These are phyloP conservation scores for Scalopus aquaticus DNA, from an alignment of 2,113 vertebrate species.

Conservation along the genomic window DNA sequence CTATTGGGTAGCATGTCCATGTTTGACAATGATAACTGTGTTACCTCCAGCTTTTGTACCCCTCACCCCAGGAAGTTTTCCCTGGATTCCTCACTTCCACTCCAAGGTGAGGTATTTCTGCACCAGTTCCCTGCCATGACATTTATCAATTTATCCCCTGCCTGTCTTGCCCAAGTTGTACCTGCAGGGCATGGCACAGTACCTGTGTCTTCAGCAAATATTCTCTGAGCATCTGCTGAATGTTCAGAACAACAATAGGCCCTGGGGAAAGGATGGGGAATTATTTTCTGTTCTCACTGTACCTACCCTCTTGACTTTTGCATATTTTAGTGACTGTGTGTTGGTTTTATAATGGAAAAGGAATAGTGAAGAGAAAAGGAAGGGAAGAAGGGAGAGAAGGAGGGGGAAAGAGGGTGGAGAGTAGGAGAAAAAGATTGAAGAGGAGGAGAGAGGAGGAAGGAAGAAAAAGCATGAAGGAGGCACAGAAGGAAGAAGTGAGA, in stretches of 20 bases:
- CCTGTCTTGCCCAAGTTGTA: too few species aligned
- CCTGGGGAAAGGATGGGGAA: too few species aligned
- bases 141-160: too few species aligned
- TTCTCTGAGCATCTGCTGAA: neutral
- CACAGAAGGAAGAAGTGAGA: neutral
- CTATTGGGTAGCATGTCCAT: too few species aligned
- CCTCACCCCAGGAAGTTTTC: neutral
- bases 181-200: neutral
- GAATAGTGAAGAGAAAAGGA: too few species aligned
- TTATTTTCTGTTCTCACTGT: neutral
- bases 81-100: neutral
- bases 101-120: neutral
- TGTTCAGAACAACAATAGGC: neutral
- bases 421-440: too few species aligned
- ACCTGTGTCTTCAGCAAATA: neutral
- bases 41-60: too few species aligned
- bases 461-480: neutral
- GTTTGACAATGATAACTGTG: too few species aligned
- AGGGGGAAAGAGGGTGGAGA: neutral
- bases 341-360: neutral
- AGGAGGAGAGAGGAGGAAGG: neutral
- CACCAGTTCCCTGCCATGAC: neutral
- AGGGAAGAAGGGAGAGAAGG: fast-evolving
- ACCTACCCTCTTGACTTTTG: neutral
- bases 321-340: neutral